Percentiles rank a stretch among this genome's conserved stretches.
Conservation (phyloP, 2,888 invertebrate genomes). For the Dolomedes plantarius region DNA sequence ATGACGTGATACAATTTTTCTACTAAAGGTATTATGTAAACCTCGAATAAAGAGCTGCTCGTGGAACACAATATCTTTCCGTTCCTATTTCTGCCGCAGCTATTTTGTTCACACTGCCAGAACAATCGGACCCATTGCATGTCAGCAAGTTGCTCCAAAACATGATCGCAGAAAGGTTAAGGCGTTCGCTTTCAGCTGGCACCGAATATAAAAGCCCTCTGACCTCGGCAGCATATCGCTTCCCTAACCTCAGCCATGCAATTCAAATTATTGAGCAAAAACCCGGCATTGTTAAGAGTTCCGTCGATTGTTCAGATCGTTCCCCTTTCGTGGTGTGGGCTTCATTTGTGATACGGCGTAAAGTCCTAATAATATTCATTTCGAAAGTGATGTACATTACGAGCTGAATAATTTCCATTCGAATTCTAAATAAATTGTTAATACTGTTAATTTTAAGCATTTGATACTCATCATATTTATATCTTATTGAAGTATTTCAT, state of each 20-base stretch:
- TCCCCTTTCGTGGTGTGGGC: not conserved
- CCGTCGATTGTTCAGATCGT: not conserved
- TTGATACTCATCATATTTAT: too few relatives aligned
- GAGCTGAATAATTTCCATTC: too few relatives aligned
- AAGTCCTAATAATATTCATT: too few relatives aligned
- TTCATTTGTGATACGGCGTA: too few relatives aligned
- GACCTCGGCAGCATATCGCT: not conserved
- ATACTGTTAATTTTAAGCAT: too few relatives aligned
- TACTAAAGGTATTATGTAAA: too few relatives aligned
- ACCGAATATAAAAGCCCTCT: not conserved
- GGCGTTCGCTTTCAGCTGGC: not conserved
- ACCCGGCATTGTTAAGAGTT: not conserved
- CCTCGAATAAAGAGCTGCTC: too few relatives aligned
- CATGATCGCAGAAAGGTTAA: not conserved
- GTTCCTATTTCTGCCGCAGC: not conserved
- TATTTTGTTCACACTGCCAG: not conserved
- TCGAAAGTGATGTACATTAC: too few relatives aligned
- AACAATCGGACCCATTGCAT: not conserved
- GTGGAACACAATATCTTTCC: not conserved
- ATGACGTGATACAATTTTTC: too few relatives aligned
- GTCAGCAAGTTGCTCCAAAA: not conserved
- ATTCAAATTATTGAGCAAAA: not conserved
- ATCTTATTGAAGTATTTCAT: too few relatives aligned
- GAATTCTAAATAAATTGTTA: too few relatives aligned
- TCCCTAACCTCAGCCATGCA: not conserved